Conservation (phyloP, 2,797 vertebrate genomes). For the Coregonus suidteri region DNA sequence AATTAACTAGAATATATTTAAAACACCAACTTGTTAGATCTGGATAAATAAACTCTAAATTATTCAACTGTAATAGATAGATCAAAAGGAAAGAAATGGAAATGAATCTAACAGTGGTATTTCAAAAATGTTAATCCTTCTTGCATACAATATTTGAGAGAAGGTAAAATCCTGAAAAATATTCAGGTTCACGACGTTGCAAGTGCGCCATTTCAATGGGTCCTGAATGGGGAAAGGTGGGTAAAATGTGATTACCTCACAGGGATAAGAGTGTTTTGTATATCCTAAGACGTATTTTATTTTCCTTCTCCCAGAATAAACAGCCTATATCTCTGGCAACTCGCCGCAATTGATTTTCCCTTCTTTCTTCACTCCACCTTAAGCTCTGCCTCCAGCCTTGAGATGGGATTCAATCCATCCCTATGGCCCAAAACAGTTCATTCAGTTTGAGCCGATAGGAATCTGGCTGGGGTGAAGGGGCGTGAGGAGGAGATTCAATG, state of each 20-base stretch:
- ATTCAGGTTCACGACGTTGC: constrained; percentile 19
- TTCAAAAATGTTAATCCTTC: background rate
- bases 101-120: too few species aligned
- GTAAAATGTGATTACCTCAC: constrained; percentile 48
- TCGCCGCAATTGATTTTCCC: constrained; percentile 71
- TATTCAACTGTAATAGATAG: too few species aligned
- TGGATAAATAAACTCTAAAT: too few species aligned
- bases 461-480: constrained; percentile 40
- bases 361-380: constrained; percentile 44
- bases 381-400: constrained; percentile 38
- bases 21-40: too few species aligned
- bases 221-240: constrained; percentile 33
- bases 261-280: constrained; percentile 44
- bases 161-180: constrained; percentile 19
- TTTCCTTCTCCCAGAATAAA: constrained; percentile 60
- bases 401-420: constrained; percentile 44
- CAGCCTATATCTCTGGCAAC: constrained; percentile 52
- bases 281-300: constrained; percentile 44
- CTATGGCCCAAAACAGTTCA: constrained; percentile 47
- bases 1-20: too few species aligned
- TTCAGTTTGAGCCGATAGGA: constrained; percentile 57
- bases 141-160: background rate
- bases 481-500: constrained; percentile 13
- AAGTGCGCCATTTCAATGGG: constrained; percentile 23
- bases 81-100: too few species aligned